Percentiles rank a stretch among this genome's conserved stretches.
Evolutionary conservation across 2,888 invertebrate species (phyloP).

Genomic region (Microctonus brassicae): DNA sequence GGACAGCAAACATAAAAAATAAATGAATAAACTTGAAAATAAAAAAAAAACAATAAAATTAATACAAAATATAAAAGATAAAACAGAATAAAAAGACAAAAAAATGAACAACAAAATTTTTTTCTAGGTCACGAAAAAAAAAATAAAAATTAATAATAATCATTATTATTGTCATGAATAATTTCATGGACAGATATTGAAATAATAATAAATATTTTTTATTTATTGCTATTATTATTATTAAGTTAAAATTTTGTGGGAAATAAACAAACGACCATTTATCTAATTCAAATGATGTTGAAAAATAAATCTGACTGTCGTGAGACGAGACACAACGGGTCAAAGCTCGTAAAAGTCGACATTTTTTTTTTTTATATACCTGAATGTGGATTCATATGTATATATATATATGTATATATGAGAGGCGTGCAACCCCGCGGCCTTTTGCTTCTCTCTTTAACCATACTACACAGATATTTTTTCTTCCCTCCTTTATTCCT

Average conservation of each 20-base stretch:
- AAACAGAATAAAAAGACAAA: too few species aligned
- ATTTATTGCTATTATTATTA: not conserved
- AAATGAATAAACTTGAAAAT: not conserved
- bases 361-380: slow-evolving; percentile 40
- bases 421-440: slow-evolving; percentile 30
- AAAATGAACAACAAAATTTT: not conserved
- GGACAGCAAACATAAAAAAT: not conserved
- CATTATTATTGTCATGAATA: too few species aligned
- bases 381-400: slow-evolving; percentile 26
- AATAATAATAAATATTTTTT: not conserved
- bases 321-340: slow-evolving; percentile 24
- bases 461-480: not conserved
- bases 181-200: too few species aligned
- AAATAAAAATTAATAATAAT: too few species aligned
- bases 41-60: not conserved
- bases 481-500: slow-evolving; percentile 26
- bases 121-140: too few species aligned
- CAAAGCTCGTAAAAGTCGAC: slow-evolving; percentile 43
- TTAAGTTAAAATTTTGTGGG: not conserved
- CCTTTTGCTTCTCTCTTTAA: slow-evolving; percentile 20
- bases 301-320: slow-evolving; percentile 40
- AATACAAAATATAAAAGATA: too few species aligned
- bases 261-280: not conserved
- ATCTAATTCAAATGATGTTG: slow-evolving; percentile 23
- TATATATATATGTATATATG: not conserved